Evolutionary conservation across 2,113 vertebrate genomes (phyloP).

Genomic region (Numida meleagris): DNA sequence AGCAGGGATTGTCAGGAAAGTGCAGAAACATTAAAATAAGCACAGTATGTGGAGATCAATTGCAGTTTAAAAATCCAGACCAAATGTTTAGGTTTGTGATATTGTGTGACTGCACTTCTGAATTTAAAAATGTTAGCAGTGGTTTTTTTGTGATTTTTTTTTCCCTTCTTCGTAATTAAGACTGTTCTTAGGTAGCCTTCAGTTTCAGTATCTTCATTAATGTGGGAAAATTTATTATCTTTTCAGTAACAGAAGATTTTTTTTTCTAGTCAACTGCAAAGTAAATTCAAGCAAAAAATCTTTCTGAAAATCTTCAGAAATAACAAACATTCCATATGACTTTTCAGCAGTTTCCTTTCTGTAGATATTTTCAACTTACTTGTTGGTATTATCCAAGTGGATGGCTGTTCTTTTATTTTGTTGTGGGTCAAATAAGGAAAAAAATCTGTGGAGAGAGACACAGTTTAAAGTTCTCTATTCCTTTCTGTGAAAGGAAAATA

Average conservation of each 20-base stretch:
- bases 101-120: background rate
- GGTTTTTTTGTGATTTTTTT: fast-evolving
- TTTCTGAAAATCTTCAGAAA: background rate
- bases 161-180: background rate
- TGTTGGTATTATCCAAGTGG: background rate
- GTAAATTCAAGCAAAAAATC: background rate
- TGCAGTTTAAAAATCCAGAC: background rate
- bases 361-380: background rate
- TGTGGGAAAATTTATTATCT: background rate
- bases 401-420: background rate
- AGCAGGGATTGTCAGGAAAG: background rate
- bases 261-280: background rate
- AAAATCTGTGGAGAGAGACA: background rate
- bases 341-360: background rate
- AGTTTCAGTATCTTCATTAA: background rate
- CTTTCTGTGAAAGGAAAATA: background rate
- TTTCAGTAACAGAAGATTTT: background rate
- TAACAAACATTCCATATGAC: background rate
- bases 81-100: background rate
- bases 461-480: background rate
- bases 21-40: background rate
- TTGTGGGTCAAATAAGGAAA: background rate
- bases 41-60: background rate
- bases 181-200: background rate
- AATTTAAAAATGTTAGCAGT: background rate